These are phyloP conservation scores for Cosmia trapezina DNA, from an alignment of 2,888 invertebrate genomes.

Conservation along the genomic window DNA sequence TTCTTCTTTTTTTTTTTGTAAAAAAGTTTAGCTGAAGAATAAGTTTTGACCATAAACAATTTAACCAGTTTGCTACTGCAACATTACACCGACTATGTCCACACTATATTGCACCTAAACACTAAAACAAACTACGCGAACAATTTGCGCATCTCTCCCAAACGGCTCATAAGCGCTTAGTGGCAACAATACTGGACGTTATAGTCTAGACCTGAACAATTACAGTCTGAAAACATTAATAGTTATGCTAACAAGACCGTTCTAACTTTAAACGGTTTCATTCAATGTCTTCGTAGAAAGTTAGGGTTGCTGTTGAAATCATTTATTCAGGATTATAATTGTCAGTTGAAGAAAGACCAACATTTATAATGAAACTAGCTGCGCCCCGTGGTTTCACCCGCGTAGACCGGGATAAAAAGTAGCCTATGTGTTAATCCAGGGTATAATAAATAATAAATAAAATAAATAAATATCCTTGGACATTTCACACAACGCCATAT, in stretches of 20 bases:
- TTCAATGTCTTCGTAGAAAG: slow-evolving; percentile 35
- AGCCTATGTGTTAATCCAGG: too few species aligned
- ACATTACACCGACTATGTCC: background rate
- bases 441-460: too few species aligned
- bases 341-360: background rate
- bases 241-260: slow-evolving; percentile 48
- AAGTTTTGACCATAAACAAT: background rate
- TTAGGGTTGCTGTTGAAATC: slow-evolving; percentile 2
- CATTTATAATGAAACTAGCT: background rate
- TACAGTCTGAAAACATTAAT: slow-evolving; percentile 43
- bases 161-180: slow-evolving; percentile 34
- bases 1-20: too few species aligned
- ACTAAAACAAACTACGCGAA: slow-evolving; percentile 11
- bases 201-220: slow-evolving; percentile 44
- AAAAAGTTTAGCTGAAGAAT: background rate
- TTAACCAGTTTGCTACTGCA: background rate
- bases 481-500: too few species aligned
- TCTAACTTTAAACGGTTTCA: slow-evolving; percentile 42
- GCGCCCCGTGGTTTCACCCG: too few species aligned
- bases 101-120: slow-evolving; percentile 33
- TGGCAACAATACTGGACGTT: slow-evolving; percentile 36
- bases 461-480: too few species aligned
- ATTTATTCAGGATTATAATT: slow-evolving; percentile 18
- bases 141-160: slow-evolving; percentile 43
- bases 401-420: too few species aligned